Evolutionary conservation across 2,888 invertebrate species (phyloP).

Genomic region (Siphlonurus alternatus): DNA sequence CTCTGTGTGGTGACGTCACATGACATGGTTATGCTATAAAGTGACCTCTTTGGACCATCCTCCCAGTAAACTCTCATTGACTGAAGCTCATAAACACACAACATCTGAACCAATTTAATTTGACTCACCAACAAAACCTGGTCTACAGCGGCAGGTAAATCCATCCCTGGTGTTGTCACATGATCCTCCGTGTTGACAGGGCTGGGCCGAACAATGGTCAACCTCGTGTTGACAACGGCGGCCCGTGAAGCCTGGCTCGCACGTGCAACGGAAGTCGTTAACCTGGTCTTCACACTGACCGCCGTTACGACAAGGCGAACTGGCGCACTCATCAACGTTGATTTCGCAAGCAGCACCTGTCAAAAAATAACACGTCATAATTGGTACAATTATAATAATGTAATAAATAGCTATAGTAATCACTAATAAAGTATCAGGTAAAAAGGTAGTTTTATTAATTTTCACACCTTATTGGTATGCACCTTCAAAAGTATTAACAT

Average conservation of each 20-base stretch:
- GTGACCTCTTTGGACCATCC: no score
- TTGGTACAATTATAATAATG: background rate
- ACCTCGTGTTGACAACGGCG: conserved; percentile 84
- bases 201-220: conserved; percentile 76
- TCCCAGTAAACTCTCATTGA: no score
- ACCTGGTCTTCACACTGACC: conserved; percentile 81
- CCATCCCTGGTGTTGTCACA: conserved; percentile 79
- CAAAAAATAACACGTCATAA: conserved; percentile 6
- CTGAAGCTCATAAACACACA: no score
- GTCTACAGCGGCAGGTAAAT: conserved; percentile 82
- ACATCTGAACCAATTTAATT: no score
- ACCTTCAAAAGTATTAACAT: no score
- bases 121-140: conserved; percentile 57
- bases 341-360: conserved; percentile 58
- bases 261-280: conserved; percentile 70
- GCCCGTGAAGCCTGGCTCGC: conserved; percentile 88
- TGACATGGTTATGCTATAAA: no score
- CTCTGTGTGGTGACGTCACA: no score
- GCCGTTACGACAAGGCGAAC: conserved; percentile 78
- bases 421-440: no score
- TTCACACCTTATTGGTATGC: no score
- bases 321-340: conserved; percentile 81
- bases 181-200: conserved; percentile 83
- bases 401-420: no score
- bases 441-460: no score